These are phyloP conservation scores for Colius striatus DNA, from an alignment of 2,113 vertebrate species.

Conservation along the genomic window DNA sequence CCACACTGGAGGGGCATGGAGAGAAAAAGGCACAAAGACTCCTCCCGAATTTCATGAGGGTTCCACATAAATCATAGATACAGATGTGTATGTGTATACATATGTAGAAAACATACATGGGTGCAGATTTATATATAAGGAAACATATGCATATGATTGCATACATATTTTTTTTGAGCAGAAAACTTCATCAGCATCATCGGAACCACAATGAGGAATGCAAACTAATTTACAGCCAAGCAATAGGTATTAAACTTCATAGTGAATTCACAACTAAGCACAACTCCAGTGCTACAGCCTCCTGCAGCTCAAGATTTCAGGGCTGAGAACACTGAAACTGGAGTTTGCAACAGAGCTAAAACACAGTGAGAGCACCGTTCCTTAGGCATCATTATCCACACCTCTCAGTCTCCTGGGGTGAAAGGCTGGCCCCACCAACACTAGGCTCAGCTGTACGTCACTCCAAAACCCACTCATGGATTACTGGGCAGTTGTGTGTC, in stretches of 20 bases:
- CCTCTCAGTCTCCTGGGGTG: fast-evolving
- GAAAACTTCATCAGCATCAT: background rate
- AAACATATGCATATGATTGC: background rate
- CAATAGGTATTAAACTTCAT: background rate
- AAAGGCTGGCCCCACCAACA: background rate
- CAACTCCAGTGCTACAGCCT: background rate
- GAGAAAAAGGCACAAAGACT: background rate
- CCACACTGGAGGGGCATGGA: background rate
- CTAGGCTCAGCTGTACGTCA: fast-evolving
- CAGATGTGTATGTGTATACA: background rate
- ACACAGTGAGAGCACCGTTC: fast-evolving
- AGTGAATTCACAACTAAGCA: background rate
- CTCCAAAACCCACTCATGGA: background rate
- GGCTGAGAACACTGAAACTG: background rate
- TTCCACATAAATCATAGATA: background rate
- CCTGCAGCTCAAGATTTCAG: background rate
- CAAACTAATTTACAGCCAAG: background rate
- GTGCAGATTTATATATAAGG: background rate
- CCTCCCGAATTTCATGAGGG: background rate
- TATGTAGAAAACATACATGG: background rate
- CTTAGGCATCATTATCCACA: fast-evolving
- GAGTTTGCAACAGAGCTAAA: background rate
- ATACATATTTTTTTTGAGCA: background rate
- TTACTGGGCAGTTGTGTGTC: background rate
- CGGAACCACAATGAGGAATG: background rate